phyloP scores from a whole-genome alignment of 2,888 invertebrate species.

The Criorhina ranunculi region DNA sequence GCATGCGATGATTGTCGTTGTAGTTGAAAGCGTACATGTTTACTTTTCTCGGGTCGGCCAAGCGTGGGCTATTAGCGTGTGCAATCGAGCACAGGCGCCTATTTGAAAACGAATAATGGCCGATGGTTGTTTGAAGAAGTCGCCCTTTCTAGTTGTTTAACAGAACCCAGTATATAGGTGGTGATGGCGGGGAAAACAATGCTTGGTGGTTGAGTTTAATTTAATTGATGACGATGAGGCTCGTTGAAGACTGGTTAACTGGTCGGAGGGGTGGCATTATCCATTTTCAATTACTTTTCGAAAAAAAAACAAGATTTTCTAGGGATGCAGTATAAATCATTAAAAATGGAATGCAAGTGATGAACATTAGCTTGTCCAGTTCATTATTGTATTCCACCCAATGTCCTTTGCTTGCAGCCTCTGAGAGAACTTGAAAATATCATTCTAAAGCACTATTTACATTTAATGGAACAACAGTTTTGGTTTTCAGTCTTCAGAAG shows the following conservation, averaged over 20 bases:
- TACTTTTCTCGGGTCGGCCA: conserved; percentile 66
- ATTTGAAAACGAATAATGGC: conserved; percentile 73
- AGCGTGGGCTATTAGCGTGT: conserved; percentile 76
- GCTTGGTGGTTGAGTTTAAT: conserved; percentile 50
- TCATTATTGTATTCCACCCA: too few species aligned
- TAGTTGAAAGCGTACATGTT: conserved; percentile 56
- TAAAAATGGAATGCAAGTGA: too few species aligned
- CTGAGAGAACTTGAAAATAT: too few species aligned
- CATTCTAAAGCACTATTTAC: too few species aligned
- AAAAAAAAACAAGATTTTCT: too few species aligned
- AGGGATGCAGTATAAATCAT: too few species aligned
- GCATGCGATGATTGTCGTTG: conserved; percentile 69
- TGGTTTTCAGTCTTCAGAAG: too few species aligned
- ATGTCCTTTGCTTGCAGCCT: too few species aligned
- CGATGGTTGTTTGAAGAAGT: conserved; percentile 59
- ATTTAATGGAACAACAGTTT: too few species aligned
- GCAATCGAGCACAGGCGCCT: conserved; percentile 75
- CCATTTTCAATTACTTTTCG: conserved; percentile 63
- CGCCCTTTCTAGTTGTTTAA: conserved; percentile 52
- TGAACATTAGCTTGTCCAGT: too few species aligned
- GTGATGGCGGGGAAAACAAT: conserved; percentile 38
- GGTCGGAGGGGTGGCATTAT: conserved; percentile 62
- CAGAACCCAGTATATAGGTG: neutral
- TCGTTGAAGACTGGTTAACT: conserved; percentile 70
- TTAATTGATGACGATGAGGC: conserved; percentile 68